Evolutionary conservation across 2,888 invertebrate genomes (phyloP), one percentile per base, ranked within the genome.

Genomic region (Doris montereyensis): DNA sequence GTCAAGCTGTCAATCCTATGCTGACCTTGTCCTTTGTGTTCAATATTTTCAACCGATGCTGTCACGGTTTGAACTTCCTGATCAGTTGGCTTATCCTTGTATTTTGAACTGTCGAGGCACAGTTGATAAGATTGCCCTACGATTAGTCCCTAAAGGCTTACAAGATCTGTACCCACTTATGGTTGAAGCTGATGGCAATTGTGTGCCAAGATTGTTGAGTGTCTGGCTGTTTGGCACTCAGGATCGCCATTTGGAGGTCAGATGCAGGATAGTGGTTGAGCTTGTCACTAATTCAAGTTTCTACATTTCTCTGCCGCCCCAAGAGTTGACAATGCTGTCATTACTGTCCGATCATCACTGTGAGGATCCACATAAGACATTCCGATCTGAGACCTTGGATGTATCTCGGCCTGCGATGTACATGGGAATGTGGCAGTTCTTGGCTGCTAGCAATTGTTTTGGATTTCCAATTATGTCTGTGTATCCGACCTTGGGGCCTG

Each of bases 401-500:
- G 41, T 73, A 32, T 73, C 60, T 10, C 28, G 70, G 10, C 10
- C 26, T 1, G 70, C 68, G 34, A 41, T 34, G 5, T 82, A 71
- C 68, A 82, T 81, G 82, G 83, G 83, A 1, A 78, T 81, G 26
- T 83, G 83, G 79, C 81, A 83, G 60, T n/a, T 83, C 24, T 62
- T 77, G 78, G 81, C 83, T 1, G 34, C 81, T 17, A 60, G 60
- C 2, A 70, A 72, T 70, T 60, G 79, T 1, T 67, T 81, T 13
- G 21, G 60, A 4, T 26, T 52, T 13, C 21, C 13, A 71, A 0
- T 81, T 8, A 70, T 60, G 41, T 83, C 81, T 52, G 76, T 83
- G 4, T 83, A 83, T 41, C 83, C 83, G 10, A n/a, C 70, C 1
- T 35, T 52, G 8, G 83, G 80, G 26, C 41, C 60, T 34, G 41